These are phyloP conservation scores for Pogonognathellus flavescens DNA, from an alignment of 1,140 invertebrate species.

Conservation along the genomic window DNA sequence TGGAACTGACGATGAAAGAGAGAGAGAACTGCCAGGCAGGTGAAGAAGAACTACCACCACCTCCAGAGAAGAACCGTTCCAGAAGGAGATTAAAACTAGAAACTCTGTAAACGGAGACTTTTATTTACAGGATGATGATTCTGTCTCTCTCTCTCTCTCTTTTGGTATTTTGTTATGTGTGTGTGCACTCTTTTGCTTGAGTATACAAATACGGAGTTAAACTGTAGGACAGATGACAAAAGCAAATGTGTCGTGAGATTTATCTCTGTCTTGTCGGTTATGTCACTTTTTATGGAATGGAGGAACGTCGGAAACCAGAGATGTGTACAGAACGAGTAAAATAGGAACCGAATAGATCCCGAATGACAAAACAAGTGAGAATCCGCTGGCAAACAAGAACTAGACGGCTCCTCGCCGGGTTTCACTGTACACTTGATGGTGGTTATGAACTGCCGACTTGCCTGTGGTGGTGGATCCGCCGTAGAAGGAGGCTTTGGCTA, in stretches of 20 bases:
- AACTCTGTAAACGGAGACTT: too few species aligned
- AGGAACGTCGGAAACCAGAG: slow-evolving; percentile 29
- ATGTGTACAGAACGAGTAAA: slow-evolving; percentile 15
- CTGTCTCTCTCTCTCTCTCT: too few species aligned
- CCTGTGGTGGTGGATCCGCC: slow-evolving; percentile 19
- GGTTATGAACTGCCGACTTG: not conserved
- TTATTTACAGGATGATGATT: too few species aligned
- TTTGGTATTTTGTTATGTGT: too few species aligned
- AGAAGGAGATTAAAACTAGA: too few species aligned
- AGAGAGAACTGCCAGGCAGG: too few species aligned
- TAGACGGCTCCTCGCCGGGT: slow-evolving; percentile 14
- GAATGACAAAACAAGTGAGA: slow-evolving; percentile 50
- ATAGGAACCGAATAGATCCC: slow-evolving; percentile 34
- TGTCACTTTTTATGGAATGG: slow-evolving; percentile 32
- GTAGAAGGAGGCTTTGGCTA: slow-evolving; percentile 40
- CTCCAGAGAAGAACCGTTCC: too few species aligned
- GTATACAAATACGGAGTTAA: too few species aligned
- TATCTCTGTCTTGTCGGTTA: slow-evolving; percentile 24
- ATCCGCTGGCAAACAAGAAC: slow-evolving; percentile 12
- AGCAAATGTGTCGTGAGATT: not conserved
- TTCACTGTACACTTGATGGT: not conserved
- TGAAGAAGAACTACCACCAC: too few species aligned
- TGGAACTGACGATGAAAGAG: too few species aligned
- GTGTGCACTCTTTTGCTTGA: too few species aligned
- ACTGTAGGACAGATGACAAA: too few species aligned